Evolutionary conservation across 2,113 vertebrate genomes (phyloP).

Genomic region (Anhinga anhinga): DNA sequence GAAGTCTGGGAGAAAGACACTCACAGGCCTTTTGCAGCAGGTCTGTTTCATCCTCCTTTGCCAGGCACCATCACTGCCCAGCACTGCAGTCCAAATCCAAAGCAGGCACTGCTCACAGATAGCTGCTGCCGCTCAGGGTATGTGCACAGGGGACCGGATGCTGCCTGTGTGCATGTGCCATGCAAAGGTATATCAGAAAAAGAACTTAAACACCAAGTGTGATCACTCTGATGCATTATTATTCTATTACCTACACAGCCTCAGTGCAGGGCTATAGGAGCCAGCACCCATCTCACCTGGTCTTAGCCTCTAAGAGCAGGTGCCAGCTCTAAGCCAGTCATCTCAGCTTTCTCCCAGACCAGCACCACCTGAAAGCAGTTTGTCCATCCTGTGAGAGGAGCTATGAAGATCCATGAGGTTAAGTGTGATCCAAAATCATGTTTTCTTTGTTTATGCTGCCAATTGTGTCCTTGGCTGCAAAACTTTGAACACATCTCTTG

Average conservation of each 20-base stretch:
- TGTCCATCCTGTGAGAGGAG: neutral
- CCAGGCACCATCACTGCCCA: neutral
- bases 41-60: neutral
- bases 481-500: neutral
- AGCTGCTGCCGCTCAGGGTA: neutral
- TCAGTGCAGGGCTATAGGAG: neutral
- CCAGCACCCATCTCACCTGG: neutral
- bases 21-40: rapidly evolving
- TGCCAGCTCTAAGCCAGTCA: neutral
- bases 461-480: neutral
- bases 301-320: too few species aligned
- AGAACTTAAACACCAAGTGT: neutral
- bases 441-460: neutral
- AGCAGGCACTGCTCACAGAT: neutral
- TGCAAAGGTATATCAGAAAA: neutral
- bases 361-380: neutral
- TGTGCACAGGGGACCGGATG: neutral
- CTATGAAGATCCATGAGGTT: neutral
- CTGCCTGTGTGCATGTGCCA: neutral
- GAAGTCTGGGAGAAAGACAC: neutral
- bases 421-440: neutral
- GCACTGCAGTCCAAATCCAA: neutral
- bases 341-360: neutral
- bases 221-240: neutral
- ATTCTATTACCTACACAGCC: neutral